These are phyloP conservation scores for Metopolophium dirhodum DNA, from an alignment of 1,140 invertebrate genomes.

Conservation along the genomic window DNA sequence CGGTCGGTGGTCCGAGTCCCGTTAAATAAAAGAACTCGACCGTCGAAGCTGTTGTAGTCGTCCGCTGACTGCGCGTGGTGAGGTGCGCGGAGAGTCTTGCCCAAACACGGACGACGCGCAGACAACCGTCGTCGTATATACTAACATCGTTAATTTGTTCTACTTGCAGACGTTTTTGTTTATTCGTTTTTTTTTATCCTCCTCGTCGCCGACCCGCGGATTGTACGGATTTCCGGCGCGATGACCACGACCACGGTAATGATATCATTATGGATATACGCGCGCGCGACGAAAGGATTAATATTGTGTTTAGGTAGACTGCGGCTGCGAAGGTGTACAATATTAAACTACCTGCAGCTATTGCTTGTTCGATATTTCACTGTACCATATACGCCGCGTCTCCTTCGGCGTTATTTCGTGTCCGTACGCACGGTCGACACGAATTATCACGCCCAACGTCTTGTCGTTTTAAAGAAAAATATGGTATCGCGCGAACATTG, in stretches of 20 bases:
- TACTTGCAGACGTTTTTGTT: constrained; percentile 35
- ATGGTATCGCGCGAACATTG: neutral
- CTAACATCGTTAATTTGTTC: constrained; percentile 49
- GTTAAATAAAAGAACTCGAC: constrained; percentile 42
- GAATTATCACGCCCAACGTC: neutral
- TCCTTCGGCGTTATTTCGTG: neutral
- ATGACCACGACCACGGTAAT: neutral
- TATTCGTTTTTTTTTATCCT: neutral
- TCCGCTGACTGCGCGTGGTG: neutral
- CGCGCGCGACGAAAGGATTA: neutral
- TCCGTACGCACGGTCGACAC: neutral
- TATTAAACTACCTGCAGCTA: neutral
- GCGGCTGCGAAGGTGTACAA: neutral
- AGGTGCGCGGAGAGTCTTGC: neutral
- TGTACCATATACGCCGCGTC: too few relatives aligned
- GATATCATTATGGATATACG: too few relatives aligned
- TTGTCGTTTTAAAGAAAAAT: neutral
- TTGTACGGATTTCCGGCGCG: neutral
- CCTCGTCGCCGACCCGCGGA: neutral
- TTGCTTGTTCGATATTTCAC: neutral
- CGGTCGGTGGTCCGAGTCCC: constrained; percentile 21
- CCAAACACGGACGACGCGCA: neutral
- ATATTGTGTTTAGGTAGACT: neutral
- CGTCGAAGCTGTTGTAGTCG: neutral
- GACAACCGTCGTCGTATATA: neutral